phyloP scores from a whole-genome alignment of 2,113 vertebrate genomes.

The Alethe castanea region DNA sequence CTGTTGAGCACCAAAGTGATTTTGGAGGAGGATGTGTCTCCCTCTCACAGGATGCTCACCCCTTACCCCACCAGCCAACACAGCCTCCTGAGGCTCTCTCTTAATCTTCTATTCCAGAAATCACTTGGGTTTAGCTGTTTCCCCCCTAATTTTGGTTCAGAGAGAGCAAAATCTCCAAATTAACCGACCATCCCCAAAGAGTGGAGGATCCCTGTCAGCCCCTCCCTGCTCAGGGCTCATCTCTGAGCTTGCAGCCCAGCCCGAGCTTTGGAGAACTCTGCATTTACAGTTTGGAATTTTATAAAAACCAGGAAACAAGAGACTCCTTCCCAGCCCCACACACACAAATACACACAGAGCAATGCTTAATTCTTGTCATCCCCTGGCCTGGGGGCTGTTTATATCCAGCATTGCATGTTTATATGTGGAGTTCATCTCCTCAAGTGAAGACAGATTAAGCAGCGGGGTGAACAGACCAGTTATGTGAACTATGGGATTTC shows the following conservation, averaged over 20 bases:
- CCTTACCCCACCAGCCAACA: neutral
- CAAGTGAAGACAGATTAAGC: constrained; percentile 67
- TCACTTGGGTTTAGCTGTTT: neutral
- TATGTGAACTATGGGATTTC: constrained; percentile 59
- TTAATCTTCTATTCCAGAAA: neutral
- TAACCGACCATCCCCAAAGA: neutral
- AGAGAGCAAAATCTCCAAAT: neutral
- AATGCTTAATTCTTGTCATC: constrained; percentile 21
- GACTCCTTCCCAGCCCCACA: neutral
- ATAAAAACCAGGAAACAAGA: neutral
- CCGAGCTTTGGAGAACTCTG: neutral
- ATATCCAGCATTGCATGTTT: neutral
- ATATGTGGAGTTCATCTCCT: constrained; percentile 50
- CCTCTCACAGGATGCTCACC: neutral
- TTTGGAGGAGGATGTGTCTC: neutral
- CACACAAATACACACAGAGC: neutral
- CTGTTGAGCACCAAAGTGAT: neutral
- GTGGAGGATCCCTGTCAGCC: neutral
- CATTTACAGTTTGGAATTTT: neutral
- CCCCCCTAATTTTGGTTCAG: neutral
- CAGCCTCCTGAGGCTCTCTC: neutral
- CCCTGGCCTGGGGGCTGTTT: constrained; percentile 18
- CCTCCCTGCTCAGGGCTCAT: neutral
- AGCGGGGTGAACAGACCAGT: constrained; percentile 50
- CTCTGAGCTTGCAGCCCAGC: neutral